Evolutionary conservation across 2,888 invertebrate genomes (phyloP), one percentile per base, ranked within the genome.

Genomic region (Sarcophaga subvicina): DNA sequence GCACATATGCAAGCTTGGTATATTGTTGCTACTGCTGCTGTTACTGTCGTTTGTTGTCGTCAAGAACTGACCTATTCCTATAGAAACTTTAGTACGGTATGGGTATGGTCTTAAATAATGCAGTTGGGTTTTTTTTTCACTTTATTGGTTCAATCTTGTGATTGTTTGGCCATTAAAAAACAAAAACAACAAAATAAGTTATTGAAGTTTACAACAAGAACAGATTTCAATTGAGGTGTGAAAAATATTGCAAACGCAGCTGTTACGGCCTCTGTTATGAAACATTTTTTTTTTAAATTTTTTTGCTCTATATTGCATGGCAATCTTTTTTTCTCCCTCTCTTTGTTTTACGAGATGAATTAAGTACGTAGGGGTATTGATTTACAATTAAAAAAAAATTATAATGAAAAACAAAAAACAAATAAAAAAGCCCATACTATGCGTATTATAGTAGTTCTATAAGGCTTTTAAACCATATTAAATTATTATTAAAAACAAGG

Each of bases 51-150:
- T 79, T 73, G 49, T 75, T 79, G 64, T 76, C 80, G 77, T 75
- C 80, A 84, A 83, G 82, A 90, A 91, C 91, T 91, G 91, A 91
- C 91, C 91, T 91, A 91, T 91, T 90, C 92, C 92, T 91, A 91
- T 90, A 88, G 86, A 90, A 90, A 89, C 89, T 89, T 87, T 89
- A 83, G 89, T 92, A 90, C 89, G 90, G 88, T 88, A 88, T 90
- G 90, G 88, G 88, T 89, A 80, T n/a, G 88, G 88, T 89, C 77
- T 12, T 14, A 54, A 83, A 80, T 81, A 78, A 78, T 67, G 81
- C 84, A 76, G 63, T 82, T 86, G 78, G 67, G 8, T 78, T 59
- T 67, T 79, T 37, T 49, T 76, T 76, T 59, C 20, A 54, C 66
- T 11, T 60, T 72, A 60, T 60, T 73, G 10, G 37, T 37, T 37